Evolutionary conservation across 2,113 vertebrate genomes (phyloP).

Genomic region (Pluvianellus socialis): DNA sequence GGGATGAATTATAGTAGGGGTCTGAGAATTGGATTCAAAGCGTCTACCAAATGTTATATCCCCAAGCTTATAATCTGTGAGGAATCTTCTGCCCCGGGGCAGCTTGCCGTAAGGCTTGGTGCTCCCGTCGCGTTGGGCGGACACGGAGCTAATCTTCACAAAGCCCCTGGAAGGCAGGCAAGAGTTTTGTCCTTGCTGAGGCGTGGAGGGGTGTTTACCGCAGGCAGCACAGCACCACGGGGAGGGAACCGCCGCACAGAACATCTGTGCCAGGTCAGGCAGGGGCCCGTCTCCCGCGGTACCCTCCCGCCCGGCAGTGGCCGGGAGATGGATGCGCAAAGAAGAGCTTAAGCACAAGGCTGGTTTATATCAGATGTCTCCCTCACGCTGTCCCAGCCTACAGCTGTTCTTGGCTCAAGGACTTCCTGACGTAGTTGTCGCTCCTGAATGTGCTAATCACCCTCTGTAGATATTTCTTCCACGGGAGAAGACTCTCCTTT

Average conservation of each 20-base stretch:
- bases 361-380: not conserved
- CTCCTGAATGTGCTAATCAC: not conserved
- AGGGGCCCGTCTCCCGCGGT: not conserved
- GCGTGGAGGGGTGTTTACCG: not conserved
- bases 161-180: not conserved
- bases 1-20: not conserved
- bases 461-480: not conserved
- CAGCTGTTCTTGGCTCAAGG: not conserved
- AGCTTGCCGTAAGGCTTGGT: not conserved
- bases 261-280: not conserved
- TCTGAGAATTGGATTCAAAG: not conserved
- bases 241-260: not conserved
- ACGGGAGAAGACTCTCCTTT: not conserved
- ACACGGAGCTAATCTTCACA: not conserved
- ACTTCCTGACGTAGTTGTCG: not conserved
- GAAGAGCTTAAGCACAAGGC: not conserved
- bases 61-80: not conserved
- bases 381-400: not conserved
- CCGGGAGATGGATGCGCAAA: not conserved
- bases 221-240: not conserved
- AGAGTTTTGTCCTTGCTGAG: not conserved
- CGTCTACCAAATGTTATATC: fast-evolving
- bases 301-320: not conserved
- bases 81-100: not conserved
- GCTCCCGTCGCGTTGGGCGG: not conserved